Conservation (phyloP, 1,140 invertebrate species). For the Heliconius himera region DNA sequence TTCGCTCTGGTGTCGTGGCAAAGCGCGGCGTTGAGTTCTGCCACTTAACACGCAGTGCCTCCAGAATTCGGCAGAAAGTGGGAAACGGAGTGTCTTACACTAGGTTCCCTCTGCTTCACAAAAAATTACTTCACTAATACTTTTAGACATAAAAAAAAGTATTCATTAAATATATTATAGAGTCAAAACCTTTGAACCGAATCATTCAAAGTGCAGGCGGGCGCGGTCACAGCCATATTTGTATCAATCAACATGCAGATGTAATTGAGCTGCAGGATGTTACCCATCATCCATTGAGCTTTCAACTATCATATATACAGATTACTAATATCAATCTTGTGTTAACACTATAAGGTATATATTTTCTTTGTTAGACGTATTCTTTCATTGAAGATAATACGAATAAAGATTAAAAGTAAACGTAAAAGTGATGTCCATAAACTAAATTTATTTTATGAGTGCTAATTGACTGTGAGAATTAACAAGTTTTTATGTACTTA, state of each 20-base stretch:
- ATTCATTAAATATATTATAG: background rate
- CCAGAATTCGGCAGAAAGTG: too few species aligned
- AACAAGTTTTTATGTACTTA: background rate
- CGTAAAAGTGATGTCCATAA: background rate
- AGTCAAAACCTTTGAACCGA: slow-evolving; percentile 21
- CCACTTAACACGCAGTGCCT: too few species aligned
- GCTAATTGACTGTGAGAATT: background rate
- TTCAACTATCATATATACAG: slow-evolving; percentile 28
- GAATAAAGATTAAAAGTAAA: background rate
- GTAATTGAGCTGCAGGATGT: slow-evolving; percentile 74
- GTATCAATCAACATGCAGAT: slow-evolving; percentile 67
- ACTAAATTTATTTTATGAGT: background rate
- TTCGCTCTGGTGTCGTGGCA: too few species aligned
- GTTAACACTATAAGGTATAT: slow-evolving; percentile 24
- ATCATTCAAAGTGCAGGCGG: slow-evolving; percentile 31
- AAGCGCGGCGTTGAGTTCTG: too few species aligned
- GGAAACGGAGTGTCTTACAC: too few species aligned
- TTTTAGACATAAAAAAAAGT: background rate
- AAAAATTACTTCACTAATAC: too few species aligned
- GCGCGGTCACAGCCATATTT: slow-evolving; percentile 44
- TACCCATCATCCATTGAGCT: slow-evolving; percentile 64
- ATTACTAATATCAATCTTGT: slow-evolving; percentile 37
- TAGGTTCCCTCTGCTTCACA: too few species aligned
- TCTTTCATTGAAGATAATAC: background rate
- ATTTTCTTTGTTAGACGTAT: slow-evolving; percentile 10